A percentile compares a stretch with the other conserved stretches of the same genome.
Evolutionary conservation across 2,888 invertebrate genomes (phyloP).

Genomic region (Parochlus steinenii): DNA sequence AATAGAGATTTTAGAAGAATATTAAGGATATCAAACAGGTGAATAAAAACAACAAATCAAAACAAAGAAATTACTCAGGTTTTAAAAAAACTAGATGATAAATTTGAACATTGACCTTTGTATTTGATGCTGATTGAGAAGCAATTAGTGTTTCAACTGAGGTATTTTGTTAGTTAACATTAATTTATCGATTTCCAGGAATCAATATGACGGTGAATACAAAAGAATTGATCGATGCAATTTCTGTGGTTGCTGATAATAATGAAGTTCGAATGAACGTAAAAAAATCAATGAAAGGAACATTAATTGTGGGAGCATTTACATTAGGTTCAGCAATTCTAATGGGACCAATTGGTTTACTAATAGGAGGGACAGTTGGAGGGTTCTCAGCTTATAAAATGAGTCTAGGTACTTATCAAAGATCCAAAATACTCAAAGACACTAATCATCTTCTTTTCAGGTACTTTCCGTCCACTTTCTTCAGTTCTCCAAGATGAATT

Average conservation of each 20-base stretch:
- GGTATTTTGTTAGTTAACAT: no score
- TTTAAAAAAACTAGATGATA: no score
- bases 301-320: not conserved
- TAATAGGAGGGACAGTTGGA: conserved; percentile 1
- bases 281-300: conserved; percentile 17
- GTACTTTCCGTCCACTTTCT: conserved; percentile 24
- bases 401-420: not conserved
- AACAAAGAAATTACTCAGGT: no score
- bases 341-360: conserved; percentile 5
- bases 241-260: conserved; percentile 25
- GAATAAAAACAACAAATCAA: no score
- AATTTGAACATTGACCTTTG: no score
- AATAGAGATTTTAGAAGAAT: no score
- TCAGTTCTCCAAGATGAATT: conserved; percentile 27
- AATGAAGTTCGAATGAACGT: conserved; percentile 23
- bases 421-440: not conserved
- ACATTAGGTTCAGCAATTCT: conserved; percentile 3
- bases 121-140: no score
- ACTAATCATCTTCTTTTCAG: conserved; percentile 16
- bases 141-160: no score
- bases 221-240: conserved; percentile 24
- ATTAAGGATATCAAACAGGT: no score
- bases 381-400: conserved; percentile 2
- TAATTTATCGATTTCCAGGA: no score
- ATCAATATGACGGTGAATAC: conserved; percentile 7